Evolutionary conservation across 2,113 vertebrate genomes (phyloP).

Genomic region (Xenotilapia longispinis): DNA sequence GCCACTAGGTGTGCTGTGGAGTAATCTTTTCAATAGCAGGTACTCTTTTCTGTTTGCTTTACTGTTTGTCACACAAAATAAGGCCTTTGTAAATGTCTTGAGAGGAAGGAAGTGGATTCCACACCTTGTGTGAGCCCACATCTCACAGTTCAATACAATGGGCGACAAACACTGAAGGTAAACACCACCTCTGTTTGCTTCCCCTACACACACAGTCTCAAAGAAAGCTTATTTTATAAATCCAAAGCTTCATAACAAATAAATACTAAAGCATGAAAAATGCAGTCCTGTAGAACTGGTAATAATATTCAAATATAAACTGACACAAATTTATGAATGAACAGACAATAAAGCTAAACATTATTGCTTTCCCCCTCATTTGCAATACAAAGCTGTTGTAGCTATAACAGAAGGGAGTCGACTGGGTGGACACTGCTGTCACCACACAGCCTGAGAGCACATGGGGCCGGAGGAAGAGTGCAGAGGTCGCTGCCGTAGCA

Average conservation of each 20-base stretch:
- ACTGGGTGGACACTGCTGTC: background rate
- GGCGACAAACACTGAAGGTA: background rate
- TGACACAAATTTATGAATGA: background rate
- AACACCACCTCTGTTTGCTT: background rate
- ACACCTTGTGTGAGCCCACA: background rate
- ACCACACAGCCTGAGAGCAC: background rate
- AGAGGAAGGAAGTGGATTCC: background rate
- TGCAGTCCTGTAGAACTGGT: background rate
- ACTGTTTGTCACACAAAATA: background rate
- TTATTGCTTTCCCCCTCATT: background rate
- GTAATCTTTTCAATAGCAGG: background rate
- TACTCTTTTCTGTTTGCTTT: background rate
- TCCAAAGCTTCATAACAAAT: background rate
- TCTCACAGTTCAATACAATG: background rate
- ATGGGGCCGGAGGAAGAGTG: background rate
- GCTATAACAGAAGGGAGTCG: background rate
- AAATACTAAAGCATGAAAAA: background rate
- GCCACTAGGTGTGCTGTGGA: background rate
- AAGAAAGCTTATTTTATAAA: background rate
- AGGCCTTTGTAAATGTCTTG: background rate
- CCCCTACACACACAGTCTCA: background rate
- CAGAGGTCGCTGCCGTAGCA: background rate
- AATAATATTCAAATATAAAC: background rate
- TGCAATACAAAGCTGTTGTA: background rate
- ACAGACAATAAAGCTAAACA: background rate